These are phyloP conservation scores for Zenarchopterus dispar DNA, from an alignment of 2,797 vertebrate species.

Conservation along the genomic window DNA sequence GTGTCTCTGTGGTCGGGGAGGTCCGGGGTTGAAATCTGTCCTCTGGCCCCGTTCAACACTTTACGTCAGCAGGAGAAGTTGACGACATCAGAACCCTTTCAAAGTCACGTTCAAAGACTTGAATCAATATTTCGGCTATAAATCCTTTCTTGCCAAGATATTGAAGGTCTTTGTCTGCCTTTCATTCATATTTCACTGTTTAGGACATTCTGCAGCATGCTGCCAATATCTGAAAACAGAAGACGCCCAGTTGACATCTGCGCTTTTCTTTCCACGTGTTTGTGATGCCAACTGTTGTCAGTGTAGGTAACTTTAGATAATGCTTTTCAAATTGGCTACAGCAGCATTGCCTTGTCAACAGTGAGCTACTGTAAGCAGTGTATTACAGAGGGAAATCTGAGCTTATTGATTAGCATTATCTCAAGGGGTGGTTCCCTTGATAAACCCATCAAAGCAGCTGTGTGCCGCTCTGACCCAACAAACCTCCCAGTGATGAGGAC, in stretches of 20 bases:
- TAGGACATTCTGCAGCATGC: not conserved
- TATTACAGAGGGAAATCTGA: not conserved
- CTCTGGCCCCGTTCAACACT: conserved; percentile 17
- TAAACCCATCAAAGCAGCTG: not conserved
- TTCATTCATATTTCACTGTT: conserved; percentile 4
- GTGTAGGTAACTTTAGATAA: not conserved
- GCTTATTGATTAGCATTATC: not conserved
- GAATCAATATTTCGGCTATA: not conserved
- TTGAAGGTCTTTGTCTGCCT: not conserved
- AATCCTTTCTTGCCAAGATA: not conserved
- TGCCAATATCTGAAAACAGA: not conserved
- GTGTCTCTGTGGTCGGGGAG: not conserved
- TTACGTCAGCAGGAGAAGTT: conserved; percentile 12
- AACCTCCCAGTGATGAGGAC: not conserved
- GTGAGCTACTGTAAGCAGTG: not conserved
- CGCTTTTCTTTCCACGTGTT: not conserved
- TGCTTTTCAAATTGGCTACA: not conserved
- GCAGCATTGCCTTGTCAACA: not conserved
- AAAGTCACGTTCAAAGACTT: conserved; percentile 32
- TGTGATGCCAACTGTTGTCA: not conserved
- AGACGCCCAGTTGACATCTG: not conserved
- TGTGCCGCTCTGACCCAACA: not conserved
- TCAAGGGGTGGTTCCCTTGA: too few relatives aligned
- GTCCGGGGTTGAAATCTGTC: conserved; percentile 11
- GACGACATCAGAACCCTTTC: conserved; percentile 17